Evolutionary conservation across 2,797 vertebrate genomes (phyloP).

Genomic region (Allobates femoralis): DNA sequence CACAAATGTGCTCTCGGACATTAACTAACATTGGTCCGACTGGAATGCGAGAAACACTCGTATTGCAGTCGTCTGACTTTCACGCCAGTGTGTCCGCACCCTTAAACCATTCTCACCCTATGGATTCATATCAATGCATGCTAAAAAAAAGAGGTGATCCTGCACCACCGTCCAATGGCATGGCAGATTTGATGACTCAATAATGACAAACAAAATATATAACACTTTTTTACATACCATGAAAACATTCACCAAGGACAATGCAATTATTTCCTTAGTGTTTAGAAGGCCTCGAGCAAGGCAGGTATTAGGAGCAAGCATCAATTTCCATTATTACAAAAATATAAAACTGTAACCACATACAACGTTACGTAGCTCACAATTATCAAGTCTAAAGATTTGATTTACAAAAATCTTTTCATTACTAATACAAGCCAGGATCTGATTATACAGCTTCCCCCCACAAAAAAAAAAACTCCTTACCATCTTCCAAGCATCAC

Average conservation of each 20-base stretch:
- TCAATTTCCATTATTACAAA: background rate
- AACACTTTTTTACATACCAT: background rate
- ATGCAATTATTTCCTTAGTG: background rate
- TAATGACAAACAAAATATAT: background rate
- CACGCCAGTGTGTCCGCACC: no score
- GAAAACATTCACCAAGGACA: background rate
- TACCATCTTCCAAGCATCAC: no score
- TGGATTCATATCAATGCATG: background rate
- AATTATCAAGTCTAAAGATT: no score
- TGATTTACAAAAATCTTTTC: no score
- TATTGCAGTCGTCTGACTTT: no score
- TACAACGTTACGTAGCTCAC: background rate
- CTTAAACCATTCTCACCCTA: background rate
- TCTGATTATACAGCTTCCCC: no score
- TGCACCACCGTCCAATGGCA: background rate
- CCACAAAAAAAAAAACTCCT: no score
- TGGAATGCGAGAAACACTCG: no score
- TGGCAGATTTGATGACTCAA: background rate
- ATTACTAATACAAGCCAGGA: no score
- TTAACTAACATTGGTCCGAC: no score
- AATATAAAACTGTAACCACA: background rate
- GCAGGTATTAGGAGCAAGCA: background rate
- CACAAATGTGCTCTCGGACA: no score
- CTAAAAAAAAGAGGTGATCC: background rate
- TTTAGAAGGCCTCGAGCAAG: background rate